These are phyloP conservation scores for Carposina sasakii DNA, from an alignment of 1,140 invertebrate genomes.

Conservation along the genomic window DNA sequence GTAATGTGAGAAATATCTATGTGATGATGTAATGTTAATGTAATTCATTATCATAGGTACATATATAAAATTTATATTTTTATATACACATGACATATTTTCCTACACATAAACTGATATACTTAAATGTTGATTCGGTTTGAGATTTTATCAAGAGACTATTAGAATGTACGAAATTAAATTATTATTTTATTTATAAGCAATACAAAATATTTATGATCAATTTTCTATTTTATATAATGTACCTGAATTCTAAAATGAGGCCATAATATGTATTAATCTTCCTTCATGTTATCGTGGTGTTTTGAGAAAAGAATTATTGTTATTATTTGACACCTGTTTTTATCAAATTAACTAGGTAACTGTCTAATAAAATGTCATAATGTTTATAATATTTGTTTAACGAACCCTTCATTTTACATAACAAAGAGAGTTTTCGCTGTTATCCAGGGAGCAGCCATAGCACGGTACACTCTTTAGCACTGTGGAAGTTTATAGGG, in stretches of 20 bases:
- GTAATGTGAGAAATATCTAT: no score
- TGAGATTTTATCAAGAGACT: slow-evolving; percentile 50
- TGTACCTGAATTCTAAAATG: slow-evolving; percentile 68
- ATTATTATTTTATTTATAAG: slow-evolving; percentile 64
- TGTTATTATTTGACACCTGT: slow-evolving; percentile 57
- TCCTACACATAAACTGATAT: slow-evolving; percentile 14
- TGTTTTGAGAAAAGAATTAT: slow-evolving; percentile 41
- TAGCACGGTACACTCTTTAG: no score
- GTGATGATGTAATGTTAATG: no score
- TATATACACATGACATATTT: slow-evolving; percentile 50
- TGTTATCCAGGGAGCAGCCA: no score
- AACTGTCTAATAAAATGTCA: slow-evolving; percentile 59
- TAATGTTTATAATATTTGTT: slow-evolving; percentile 58
- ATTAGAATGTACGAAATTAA: slow-evolving; percentile 58
- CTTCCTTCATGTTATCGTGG: slow-evolving; percentile 39
- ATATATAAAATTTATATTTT: slow-evolving; percentile 60
- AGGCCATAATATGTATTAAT: slow-evolving; percentile 70
- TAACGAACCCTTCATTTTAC: no score
- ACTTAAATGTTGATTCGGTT: slow-evolving; percentile 27
- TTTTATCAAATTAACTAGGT: slow-evolving; percentile 55
- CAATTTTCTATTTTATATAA: slow-evolving; percentile 51
- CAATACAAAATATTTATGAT: slow-evolving; percentile 38
- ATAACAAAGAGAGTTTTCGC: no score
- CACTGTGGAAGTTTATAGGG: no score
- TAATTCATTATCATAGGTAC: no score